Conservation (phyloP, 1,140 invertebrate species). For the Druon quercuslanigerum region DNA sequence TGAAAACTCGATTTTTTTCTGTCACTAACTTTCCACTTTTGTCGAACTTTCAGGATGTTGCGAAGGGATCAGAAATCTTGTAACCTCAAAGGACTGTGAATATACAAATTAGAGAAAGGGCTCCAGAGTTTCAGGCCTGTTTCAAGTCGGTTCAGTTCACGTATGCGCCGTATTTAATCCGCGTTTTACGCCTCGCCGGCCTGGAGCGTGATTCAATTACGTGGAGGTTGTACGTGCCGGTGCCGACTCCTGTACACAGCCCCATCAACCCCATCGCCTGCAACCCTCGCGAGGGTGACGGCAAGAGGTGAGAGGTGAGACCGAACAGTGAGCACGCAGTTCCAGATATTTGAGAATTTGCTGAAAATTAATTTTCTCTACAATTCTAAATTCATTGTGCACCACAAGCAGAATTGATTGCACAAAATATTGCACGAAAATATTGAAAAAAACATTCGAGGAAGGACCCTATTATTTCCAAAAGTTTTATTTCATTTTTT, state of each 20-base stretch:
- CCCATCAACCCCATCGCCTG: slow-evolving; percentile 36
- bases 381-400: too few relatives aligned
- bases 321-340: slow-evolving; percentile 14
- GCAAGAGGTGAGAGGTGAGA: not conserved
- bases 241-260: slow-evolving; percentile 49
- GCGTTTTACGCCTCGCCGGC: slow-evolving; percentile 52
- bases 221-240: slow-evolving; percentile 25
- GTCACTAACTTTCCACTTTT: slow-evolving; percentile 5
- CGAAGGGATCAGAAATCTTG: not conserved
- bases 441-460: too few relatives aligned
- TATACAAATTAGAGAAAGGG: slow-evolving; percentile 39
- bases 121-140: slow-evolving; percentile 3
- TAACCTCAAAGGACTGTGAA: slow-evolving; percentile 43
- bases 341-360: slow-evolving; percentile 45
- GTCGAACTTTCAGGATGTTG: not conserved
- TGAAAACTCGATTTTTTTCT: not conserved
- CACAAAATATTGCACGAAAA: too few relatives aligned
- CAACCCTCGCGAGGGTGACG: slow-evolving; percentile 8
- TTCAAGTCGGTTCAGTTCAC: slow-evolving; percentile 43
- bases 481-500: too few relatives aligned
- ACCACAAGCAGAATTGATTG: too few relatives aligned
- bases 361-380: slow-evolving; percentile 49
- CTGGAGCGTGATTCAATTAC: slow-evolving; percentile 59
- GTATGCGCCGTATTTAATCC: slow-evolving; percentile 60
- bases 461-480: too few relatives aligned